Conservation (phyloP, 2,888 invertebrate genomes). For the Anthophora plumipes region DNA sequence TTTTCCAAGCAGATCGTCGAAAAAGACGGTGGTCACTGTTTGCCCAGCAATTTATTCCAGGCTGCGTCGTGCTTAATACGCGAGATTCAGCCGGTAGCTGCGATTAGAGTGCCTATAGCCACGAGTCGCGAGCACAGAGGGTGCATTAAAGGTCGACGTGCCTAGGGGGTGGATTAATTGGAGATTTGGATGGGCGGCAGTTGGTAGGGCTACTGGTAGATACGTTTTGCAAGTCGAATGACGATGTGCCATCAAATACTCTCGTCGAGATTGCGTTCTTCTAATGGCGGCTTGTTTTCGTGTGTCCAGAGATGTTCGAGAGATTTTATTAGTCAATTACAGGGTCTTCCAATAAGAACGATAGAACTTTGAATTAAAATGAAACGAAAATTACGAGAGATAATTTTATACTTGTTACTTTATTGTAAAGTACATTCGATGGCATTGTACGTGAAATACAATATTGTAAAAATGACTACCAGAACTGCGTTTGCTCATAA, state of each 20-base stretch:
- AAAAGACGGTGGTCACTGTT: conserved; percentile 55
- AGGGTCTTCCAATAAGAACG: no score
- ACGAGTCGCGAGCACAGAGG: conserved; percentile 19
- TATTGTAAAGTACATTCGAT: no score
- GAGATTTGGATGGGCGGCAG: background rate
- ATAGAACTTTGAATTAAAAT: no score
- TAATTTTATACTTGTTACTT: no score
- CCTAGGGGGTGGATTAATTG: conserved; percentile 30
- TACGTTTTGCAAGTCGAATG: conserved; percentile 1
- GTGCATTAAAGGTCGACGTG: conserved; percentile 32
- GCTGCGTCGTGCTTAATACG: conserved; percentile 39
- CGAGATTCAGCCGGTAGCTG: conserved; percentile 34
- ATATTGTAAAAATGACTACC: no score
- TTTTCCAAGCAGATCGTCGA: background rate
- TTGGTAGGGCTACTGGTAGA: background rate
- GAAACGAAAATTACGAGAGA: no score
- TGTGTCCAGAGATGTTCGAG: no score
- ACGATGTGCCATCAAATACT: background rate
- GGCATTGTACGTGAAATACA: no score
- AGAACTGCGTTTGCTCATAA: no score
- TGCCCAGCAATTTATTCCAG: conserved; percentile 60
- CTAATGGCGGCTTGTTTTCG: background rate
- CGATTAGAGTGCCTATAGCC: conserved; percentile 7
- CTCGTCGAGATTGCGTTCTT: background rate
- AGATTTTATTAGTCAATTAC: no score